phyloP scores from a whole-genome alignment of 2,888 invertebrate species.

The Drosophila affinis region DNA sequence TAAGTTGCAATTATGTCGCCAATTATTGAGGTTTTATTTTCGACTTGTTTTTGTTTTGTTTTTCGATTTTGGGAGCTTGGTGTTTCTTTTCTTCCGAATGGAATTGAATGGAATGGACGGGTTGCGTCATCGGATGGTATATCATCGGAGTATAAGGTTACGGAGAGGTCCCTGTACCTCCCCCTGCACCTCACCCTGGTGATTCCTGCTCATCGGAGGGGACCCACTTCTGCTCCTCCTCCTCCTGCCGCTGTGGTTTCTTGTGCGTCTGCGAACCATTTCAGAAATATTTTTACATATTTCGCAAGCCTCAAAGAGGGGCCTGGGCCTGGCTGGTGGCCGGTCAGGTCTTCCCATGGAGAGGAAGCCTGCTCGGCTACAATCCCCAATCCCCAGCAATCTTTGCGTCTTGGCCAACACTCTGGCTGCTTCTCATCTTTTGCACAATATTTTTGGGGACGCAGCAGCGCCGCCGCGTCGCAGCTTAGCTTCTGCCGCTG shows the following conservation, averaged over 20 bases:
- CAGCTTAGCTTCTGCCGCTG: slow-evolving; percentile 16
- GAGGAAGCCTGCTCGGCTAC: slow-evolving; percentile 67
- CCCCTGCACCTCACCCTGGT: slow-evolving; percentile 1
- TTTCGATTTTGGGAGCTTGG: neutral
- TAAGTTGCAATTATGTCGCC: slow-evolving; percentile 78
- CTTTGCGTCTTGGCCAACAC: slow-evolving; percentile 51
- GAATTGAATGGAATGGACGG: slow-evolving; percentile 48
- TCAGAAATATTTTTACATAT: slow-evolving; percentile 76
- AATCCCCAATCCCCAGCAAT: slow-evolving; percentile 69
- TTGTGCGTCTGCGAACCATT: slow-evolving; percentile 63
- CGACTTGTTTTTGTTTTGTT: slow-evolving; percentile 69
- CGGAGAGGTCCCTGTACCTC: slow-evolving; percentile 20
- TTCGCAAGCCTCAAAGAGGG: slow-evolving; percentile 54
- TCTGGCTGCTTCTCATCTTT: slow-evolving; percentile 62
- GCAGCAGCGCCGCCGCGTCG: slow-evolving; percentile 20
- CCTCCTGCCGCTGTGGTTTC: slow-evolving; percentile 43
- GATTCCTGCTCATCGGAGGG: slow-evolving; percentile 38
- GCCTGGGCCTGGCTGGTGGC: slow-evolving; percentile 20
- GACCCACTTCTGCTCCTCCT: slow-evolving; percentile 1
- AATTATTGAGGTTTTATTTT: slow-evolving; percentile 77
- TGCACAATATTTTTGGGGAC: slow-evolving; percentile 55
- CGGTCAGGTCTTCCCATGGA: slow-evolving; percentile 39
- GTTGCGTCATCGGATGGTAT: slow-evolving; percentile 58
- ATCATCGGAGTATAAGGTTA: slow-evolving; percentile 67
- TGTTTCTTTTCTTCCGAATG: slow-evolving; percentile 30